Percentiles rank a stretch among this genome's conserved stretches.
Evolutionary conservation across 2,888 invertebrate species (phyloP).

Genomic region (Drosophila engyochracea): DNA sequence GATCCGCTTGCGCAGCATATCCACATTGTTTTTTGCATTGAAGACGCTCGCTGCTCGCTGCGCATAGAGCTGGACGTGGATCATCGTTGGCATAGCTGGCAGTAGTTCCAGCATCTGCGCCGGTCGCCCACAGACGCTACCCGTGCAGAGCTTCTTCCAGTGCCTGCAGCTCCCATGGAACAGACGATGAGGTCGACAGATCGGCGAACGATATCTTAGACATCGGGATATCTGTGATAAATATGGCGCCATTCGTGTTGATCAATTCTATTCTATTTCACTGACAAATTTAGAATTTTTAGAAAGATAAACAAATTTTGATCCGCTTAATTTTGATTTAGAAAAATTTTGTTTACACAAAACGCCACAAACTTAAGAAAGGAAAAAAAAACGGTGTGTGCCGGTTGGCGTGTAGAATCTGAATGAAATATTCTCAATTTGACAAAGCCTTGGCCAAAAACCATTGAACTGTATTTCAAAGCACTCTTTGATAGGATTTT

Average conservation of each 20-base stretch:
- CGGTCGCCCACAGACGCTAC: conserved; percentile 15
- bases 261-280: not conserved
- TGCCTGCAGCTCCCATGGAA: conserved; percentile 46
- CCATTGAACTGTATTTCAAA: not conserved
- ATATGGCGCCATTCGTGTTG: conserved; percentile 44
- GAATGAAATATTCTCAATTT: conserved; percentile 2
- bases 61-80: conserved; percentile 57
- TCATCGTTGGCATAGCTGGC: conserved; percentile 18
- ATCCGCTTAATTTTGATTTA: conserved; percentile 10
- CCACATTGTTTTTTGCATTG: conserved; percentile 35
- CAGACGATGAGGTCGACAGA: conserved; percentile 50
- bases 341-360: not conserved
- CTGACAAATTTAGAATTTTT: conserved; percentile 13
- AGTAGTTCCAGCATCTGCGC: conserved; percentile 11
- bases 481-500: conserved; percentile 12
- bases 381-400: conserved; percentile 7
- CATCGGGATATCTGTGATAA: conserved; percentile 70
- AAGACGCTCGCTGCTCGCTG: conserved; percentile 49
- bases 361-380: not conserved
- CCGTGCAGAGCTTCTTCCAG: conserved; percentile 45
- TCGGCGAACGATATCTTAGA: conserved; percentile 62
- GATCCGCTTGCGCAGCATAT: conserved; percentile 67
- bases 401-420: not conserved
- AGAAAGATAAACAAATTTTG: conserved; percentile 3
- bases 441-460: not conserved